Base-by-base conservation (phyloP, 2,888 invertebrate genomes). In the Ophion obscuratus region DNA sequence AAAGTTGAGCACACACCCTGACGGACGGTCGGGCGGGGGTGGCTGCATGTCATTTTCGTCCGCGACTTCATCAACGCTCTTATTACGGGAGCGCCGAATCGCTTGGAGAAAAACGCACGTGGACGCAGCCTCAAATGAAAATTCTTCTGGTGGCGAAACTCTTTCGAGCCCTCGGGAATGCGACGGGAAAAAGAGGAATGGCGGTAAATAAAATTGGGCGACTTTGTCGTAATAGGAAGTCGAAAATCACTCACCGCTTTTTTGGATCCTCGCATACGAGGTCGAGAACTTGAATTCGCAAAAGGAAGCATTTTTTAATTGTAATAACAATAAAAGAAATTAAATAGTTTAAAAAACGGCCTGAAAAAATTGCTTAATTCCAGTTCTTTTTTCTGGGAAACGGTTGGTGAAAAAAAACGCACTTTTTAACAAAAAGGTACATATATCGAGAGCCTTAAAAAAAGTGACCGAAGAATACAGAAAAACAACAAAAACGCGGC, bases 1-100 rank as follows among this genome's bases (percentile, higher is more conserved):
- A 80, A 88, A 88, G 83, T 88, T 87, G 31, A 20, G 66, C 66
- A 86, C 75, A 73, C 76, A 70, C 77, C 20, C 61, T 1, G 10
- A 20, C 9, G 40, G 40, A 7, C 40, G 7, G 9, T 40, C 1
- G 40, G 17, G 53, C 17, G 53, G 4, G 5, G 53, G 53, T 53
- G 53, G 53, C 17, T 17, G 9, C 9, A 53, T 31, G 57, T 62
- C 44, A 61, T 81, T 62, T 73, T 66, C 59, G 62, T 53, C 17
- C 36, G 44, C 10, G 20, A 57, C 57, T 75, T 75, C 44, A 75
- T 75, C 61, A 64, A 64, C 24, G 64, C 24, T 24, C 64, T 64
- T 64, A 64, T 64, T 64, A 64, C 14, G 14, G 11, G 4, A 61
- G 14, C 64, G 64, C 27, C 24, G 27, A 27, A 64, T 27, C 14